phyloP scores from a whole-genome alignment of 1,140 invertebrate genomes.

The Neuroterus valhalla region DNA sequence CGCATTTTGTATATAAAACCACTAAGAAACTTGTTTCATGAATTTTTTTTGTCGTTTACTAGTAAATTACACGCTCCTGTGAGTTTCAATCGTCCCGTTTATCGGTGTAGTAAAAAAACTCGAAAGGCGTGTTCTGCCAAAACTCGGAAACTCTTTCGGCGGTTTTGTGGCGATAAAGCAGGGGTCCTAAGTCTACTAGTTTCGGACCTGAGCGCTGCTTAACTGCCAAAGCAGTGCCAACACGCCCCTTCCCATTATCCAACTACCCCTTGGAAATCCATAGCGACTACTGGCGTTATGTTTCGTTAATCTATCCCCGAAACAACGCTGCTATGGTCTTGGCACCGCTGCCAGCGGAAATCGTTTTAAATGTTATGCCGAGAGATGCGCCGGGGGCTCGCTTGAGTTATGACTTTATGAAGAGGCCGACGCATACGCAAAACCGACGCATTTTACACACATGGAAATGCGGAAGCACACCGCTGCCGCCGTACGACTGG shows the following conservation, averaged over 20 bases:
- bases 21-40: too few species aligned
- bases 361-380: constrained; percentile 75
- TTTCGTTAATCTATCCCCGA: constrained; percentile 75
- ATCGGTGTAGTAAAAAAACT: too few species aligned
- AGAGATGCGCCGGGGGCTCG: constrained; percentile 66
- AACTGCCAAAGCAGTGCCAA: constrained; percentile 72
- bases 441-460: constrained; percentile 53
- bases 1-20: too few species aligned
- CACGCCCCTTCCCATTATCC: constrained; percentile 70
- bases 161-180: not conserved
- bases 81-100: too few species aligned
- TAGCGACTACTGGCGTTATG: constrained; percentile 71
- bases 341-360: constrained; percentile 73
- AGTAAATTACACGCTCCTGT: too few species aligned
- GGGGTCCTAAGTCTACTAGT: constrained; percentile 51
- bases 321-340: constrained; percentile 73
- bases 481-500: not conserved
- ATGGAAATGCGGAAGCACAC: constrained; percentile 45
- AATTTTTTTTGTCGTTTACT: too few species aligned
- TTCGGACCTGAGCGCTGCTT: constrained; percentile 66
- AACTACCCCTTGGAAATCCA: constrained; percentile 68
- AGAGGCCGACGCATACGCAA: constrained; percentile 63
- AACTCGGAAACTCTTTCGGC: constrained; percentile 44
- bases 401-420: constrained; percentile 73
- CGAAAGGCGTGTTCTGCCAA: too few species aligned